These are phyloP conservation scores for Bembecia ichneumoniformis DNA, from an alignment of 2,888 invertebrate species.

Conservation along the genomic window DNA sequence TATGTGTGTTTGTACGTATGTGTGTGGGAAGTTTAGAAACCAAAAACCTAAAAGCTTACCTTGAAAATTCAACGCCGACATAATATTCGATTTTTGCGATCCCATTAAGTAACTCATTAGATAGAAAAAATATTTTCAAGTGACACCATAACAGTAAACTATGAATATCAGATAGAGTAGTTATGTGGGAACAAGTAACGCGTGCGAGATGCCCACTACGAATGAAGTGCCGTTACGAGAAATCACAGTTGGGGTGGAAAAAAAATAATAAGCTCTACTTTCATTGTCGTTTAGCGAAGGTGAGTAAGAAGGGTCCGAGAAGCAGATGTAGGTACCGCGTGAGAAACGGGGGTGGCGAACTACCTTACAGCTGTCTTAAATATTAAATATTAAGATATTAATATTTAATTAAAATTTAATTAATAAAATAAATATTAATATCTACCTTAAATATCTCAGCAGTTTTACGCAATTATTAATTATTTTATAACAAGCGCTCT, in stretches of 20 bases:
- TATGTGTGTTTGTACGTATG: too few species aligned
- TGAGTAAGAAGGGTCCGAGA: constrained; percentile 29
- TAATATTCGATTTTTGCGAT: background rate
- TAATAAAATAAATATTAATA: too few species aligned
- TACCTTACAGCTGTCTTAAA: constrained; percentile 10
- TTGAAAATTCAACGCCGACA: background rate
- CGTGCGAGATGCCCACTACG: constrained; percentile 23
- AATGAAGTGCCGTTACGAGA: constrained; percentile 37
- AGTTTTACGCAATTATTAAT: background rate
- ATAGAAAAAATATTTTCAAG: too few species aligned
- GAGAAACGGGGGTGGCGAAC: constrained; percentile 39
- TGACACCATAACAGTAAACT: too few species aligned
- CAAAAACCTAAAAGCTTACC: background rate
- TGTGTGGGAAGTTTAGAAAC: too few species aligned
- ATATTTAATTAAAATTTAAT: too few species aligned
- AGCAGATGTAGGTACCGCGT: constrained; percentile 39
- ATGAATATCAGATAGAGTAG: too few species aligned
- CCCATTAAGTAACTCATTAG: too few species aligned
- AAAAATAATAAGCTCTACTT: constrained; percentile 4
- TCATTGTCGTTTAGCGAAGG: constrained; percentile 1
- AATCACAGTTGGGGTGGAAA: constrained; percentile 31
- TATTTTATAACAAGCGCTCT: background rate
- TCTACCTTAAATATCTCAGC: too few species aligned
- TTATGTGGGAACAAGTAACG: background rate
- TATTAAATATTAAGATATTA: too few species aligned